Evolutionary conservation across 2,797 vertebrate genomes (phyloP).

Genomic region (Triplophysa bombifrons): DNA sequence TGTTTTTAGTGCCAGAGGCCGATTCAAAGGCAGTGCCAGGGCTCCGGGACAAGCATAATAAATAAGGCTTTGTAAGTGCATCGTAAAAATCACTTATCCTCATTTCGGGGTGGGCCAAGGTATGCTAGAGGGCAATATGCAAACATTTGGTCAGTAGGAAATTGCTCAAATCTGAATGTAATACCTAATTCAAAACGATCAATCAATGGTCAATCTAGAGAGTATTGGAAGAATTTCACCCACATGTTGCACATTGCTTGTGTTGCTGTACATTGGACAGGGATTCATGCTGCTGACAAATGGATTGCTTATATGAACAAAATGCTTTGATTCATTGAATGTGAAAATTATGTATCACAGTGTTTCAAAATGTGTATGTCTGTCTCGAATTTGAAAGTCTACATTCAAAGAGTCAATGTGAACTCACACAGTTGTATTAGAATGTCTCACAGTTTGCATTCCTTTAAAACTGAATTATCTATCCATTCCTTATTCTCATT

Average conservation of each 20-base stretch:
- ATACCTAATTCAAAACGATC: conserved; percentile 41
- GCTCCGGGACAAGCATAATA: conserved; percentile 42
- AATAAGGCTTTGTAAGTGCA: conserved; percentile 44
- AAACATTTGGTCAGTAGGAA: conserved; percentile 51
- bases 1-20: conserved; percentile 19
- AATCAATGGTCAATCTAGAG: conserved; percentile 23
- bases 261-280: conserved; percentile 9
- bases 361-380: too few relatives aligned
- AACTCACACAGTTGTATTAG: not conserved
- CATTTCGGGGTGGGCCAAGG: conserved; percentile 42
- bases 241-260: conserved; percentile 29
- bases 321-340: too few relatives aligned
- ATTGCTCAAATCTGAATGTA: conserved; percentile 53
- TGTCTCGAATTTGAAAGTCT: too few relatives aligned
- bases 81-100: conserved; percentile 51
- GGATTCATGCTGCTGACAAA: not conserved
- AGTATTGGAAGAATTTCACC: conserved; percentile 42
- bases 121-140: conserved; percentile 44
- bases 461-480: not conserved
- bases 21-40: conserved; percentile 36
- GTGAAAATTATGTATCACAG: not conserved
- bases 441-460: not conserved
- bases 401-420: not conserved
- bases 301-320: not conserved
- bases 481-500: not conserved